Evolutionary conservation across 2,888 invertebrate genomes (phyloP).

Genomic region (Pheosia tremula): DNA sequence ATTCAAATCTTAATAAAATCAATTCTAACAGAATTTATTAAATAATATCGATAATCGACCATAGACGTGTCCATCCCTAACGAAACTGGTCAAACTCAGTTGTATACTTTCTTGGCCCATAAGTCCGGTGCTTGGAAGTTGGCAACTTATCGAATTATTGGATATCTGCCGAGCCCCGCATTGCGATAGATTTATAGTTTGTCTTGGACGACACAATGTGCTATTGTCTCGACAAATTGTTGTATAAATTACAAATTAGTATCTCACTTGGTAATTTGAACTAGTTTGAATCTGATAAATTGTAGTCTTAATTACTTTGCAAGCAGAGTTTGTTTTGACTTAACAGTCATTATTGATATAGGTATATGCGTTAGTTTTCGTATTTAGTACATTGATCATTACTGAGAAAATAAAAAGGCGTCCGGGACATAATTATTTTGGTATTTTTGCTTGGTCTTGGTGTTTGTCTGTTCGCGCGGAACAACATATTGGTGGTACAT

Average conservation of each 20-base stretch:
- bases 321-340: neutral
- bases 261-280: constrained; percentile 39
- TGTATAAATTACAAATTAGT: constrained; percentile 40
- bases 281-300: neutral
- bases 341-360: neutral
- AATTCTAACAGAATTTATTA: too few species aligned
- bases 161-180: constrained; percentile 43
- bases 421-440: too few species aligned
- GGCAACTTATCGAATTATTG: constrained; percentile 79
- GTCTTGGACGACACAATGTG: constrained; percentile 63
- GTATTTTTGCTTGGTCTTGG: too few species aligned
- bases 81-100: constrained; percentile 58
- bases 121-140: constrained; percentile 80
- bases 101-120: constrained; percentile 80
- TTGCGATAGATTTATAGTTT: constrained; percentile 69
- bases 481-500: too few species aligned
- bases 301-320: neutral
- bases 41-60: constrained; percentile 24
- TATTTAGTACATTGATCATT: too few species aligned
- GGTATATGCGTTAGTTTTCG: too few species aligned
- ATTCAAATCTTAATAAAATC: too few species aligned
- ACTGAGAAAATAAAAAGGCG: too few species aligned
- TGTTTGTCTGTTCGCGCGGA: too few species aligned
- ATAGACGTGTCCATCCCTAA: constrained; percentile 32
- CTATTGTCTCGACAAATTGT: constrained; percentile 44